phyloP scores from a whole-genome alignment of 1,140 invertebrate genomes.

The Hyposmocoma kahamanoa region DNA sequence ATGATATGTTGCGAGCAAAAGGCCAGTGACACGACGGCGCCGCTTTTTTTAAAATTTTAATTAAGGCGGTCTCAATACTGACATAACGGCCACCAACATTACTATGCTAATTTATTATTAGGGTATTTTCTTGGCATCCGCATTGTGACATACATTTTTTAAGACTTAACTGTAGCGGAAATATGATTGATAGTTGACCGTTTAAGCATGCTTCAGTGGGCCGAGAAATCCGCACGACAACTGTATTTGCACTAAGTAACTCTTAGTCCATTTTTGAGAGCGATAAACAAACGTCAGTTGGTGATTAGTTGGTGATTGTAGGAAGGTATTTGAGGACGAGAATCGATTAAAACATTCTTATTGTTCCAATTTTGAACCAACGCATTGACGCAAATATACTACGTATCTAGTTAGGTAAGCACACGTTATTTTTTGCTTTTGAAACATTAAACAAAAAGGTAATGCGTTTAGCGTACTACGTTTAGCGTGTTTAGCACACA shows the following conservation, averaged over 20 bases:
- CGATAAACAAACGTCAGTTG: too few species aligned
- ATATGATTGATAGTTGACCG: slow-evolving; percentile 66
- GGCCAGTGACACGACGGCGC: slow-evolving; percentile 53
- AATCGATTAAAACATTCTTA: too few species aligned
- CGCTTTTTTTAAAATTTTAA: slow-evolving; percentile 48
- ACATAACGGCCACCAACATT: slow-evolving; percentile 61
- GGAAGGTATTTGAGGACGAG: too few species aligned
- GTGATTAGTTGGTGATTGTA: too few species aligned
- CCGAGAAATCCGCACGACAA: slow-evolving; percentile 1
- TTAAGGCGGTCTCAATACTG: slow-evolving; percentile 56
- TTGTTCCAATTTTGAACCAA: too few species aligned
- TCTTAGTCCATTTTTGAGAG: too few species aligned
- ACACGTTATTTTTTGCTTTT: too few species aligned
- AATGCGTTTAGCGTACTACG: too few species aligned
- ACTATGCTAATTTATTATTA: slow-evolving; percentile 70
- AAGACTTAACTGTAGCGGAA: slow-evolving; percentile 65
- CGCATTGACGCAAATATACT: too few species aligned
- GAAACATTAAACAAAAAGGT: too few species aligned
- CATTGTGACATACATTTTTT: slow-evolving; percentile 67
- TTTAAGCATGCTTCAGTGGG: slow-evolving; percentile 34
- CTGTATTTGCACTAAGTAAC: slow-evolving; percentile 14
- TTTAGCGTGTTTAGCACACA: too few species aligned
- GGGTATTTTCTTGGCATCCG: slow-evolving; percentile 64
- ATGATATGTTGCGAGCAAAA: slow-evolving; percentile 13
- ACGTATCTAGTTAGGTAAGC: too few species aligned